A percentile compares a stretch with the other conserved stretches of the same genome.
These are phyloP conservation scores for Drosophila littoralis DNA, from an alignment of 1,140 invertebrate species.

Conservation along the genomic window DNA sequence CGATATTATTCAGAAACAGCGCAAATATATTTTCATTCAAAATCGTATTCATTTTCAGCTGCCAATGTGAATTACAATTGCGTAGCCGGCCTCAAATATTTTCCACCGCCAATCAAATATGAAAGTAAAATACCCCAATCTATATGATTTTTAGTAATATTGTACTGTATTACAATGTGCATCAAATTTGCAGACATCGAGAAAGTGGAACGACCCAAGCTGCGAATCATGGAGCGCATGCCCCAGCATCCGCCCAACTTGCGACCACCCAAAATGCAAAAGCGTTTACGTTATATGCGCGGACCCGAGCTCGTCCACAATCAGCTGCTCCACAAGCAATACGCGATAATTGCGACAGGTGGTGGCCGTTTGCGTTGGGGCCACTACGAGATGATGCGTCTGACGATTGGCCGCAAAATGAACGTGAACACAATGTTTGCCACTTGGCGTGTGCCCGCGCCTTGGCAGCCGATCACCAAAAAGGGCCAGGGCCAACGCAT, in stretches of 20 bases:
- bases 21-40: not conserved
- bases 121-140: slow-evolving; percentile 85
- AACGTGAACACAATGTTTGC: slow-evolving; percentile 94
- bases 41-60: slow-evolving; percentile 26
- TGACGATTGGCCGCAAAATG: slow-evolving; percentile 89
- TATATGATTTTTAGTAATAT: too few species aligned
- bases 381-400: slow-evolving; percentile 95
- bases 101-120: slow-evolving; percentile 86
- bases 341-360: slow-evolving; percentile 93
- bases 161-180: not conserved
- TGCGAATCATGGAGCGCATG: slow-evolving; percentile 89
- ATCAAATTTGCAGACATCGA: slow-evolving; percentile 87
- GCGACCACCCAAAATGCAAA: slow-evolving; percentile 93
- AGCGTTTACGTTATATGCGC: slow-evolving; percentile 91
- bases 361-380: slow-evolving; percentile 92
- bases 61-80: slow-evolving; percentile 51
- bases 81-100: slow-evolving; percentile 87
- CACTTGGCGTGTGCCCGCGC: slow-evolving; percentile 96
- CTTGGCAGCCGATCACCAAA: slow-evolving; percentile 97
- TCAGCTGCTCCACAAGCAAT: slow-evolving; percentile 93
- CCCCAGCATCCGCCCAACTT: slow-evolving; percentile 88
- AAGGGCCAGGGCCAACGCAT: slow-evolving; percentile 95
- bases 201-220: slow-evolving; percentile 89
- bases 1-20: not conserved
- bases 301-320: slow-evolving; percentile 95